These are phyloP conservation scores for Matsumyia berberina DNA, from an alignment of 2,888 invertebrate genomes.

Conservation along the genomic window DNA sequence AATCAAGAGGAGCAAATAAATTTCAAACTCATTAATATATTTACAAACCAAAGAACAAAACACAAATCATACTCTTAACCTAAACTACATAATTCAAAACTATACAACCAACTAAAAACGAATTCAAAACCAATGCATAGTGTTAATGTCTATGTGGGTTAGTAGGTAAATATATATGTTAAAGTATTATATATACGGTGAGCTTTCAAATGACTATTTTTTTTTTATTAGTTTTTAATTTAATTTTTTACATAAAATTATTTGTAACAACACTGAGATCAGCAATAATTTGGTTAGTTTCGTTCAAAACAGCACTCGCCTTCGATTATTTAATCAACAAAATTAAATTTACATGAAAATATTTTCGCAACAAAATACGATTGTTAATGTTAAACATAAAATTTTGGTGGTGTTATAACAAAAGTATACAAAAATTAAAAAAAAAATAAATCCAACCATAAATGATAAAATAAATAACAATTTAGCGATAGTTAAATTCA, in stretches of 20 bases:
- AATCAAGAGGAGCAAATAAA: constrained; percentile 9
- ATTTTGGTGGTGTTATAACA: constrained; percentile 68
- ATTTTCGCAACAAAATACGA: constrained; percentile 77
- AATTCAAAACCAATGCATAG: constrained; percentile 29
- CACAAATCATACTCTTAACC: constrained; percentile 25
- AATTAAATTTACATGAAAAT: constrained; percentile 55
- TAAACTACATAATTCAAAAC: constrained; percentile 22
- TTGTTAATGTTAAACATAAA: constrained; percentile 78
- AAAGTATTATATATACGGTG: constrained; percentile 56
- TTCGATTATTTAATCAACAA: constrained; percentile 41
- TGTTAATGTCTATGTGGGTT: constrained; percentile 56
- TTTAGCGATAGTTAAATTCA: constrained; percentile 65
- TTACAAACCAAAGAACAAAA: constrained; percentile 47
- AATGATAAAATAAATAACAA: constrained; percentile 54
- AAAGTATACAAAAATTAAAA: constrained; percentile 7
- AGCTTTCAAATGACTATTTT: constrained; percentile 43
- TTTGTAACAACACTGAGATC: constrained; percentile 83
- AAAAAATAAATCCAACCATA: constrained; percentile 44
- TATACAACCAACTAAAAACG: constrained; percentile 25
- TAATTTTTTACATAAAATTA: constrained; percentile 83
- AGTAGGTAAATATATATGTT: constrained; percentile 57
- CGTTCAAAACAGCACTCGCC: constrained; percentile 80
- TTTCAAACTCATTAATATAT: constrained; percentile 42
- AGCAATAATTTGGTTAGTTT: constrained; percentile 83
- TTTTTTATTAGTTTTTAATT: constrained; percentile 31